Conservation (phyloP, 2,888 invertebrate genomes). For the Apodemia mormo region DNA sequence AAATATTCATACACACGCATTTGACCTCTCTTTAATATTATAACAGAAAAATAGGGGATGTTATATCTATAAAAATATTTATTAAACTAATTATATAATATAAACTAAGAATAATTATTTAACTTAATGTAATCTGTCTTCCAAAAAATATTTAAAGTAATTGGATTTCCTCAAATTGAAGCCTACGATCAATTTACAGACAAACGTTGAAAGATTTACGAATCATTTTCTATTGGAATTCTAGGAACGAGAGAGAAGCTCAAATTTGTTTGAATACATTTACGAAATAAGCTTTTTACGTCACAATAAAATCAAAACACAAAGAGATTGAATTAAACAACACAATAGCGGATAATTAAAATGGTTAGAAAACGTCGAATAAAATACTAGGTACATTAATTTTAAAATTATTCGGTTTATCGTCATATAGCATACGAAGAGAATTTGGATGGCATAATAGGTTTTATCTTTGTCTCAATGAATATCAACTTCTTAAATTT, state of each 20-base stretch:
- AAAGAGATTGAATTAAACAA: constrained; percentile 2
- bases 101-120: too few relatives aligned
- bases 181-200: background rate
- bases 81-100: too few relatives aligned
- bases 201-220: constrained; percentile 10
- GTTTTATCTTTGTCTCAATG: too few relatives aligned
- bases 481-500: too few relatives aligned
- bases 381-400: too few relatives aligned
- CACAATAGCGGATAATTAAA: background rate
- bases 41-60: too few relatives aligned
- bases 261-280: constrained; percentile 6
- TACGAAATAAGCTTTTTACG: background rate
- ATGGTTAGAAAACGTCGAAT: background rate
- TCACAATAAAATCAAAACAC: background rate
- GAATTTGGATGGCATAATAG: too few relatives aligned
- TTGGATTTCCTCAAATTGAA: background rate
- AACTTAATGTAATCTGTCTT: too few relatives aligned
- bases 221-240: constrained; percentile 6
- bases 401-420: background rate
- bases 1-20: too few relatives aligned
- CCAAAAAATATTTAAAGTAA: too few relatives aligned
- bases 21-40: too few relatives aligned
- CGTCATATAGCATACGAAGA: background rate
- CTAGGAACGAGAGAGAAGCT: constrained; percentile 6
- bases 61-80: too few relatives aligned